phyloP scores from a whole-genome alignment of 2,797 vertebrate species.

The Poeciliopsis presidionis region DNA sequence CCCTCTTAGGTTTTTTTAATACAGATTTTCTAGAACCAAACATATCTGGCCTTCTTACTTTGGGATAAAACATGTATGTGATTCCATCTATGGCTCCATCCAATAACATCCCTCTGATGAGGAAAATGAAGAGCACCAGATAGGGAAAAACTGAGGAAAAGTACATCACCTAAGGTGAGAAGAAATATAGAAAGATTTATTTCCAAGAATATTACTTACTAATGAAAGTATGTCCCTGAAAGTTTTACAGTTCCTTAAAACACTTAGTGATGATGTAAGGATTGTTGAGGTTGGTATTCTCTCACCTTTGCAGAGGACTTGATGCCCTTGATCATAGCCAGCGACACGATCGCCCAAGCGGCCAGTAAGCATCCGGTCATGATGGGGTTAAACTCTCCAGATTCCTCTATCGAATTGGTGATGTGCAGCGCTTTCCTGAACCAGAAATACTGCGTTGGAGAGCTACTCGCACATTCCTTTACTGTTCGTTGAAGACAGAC shows the following conservation, averaged over 20 bases:
- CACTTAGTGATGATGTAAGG: background rate
- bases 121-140: constrained; percentile 85
- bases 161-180: constrained; percentile 87
- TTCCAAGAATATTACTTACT: background rate
- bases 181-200: constrained; percentile 15
- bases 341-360: constrained; percentile 84
- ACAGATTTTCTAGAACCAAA: background rate
- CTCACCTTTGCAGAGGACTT: constrained; percentile 87
- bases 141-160: constrained; percentile 94
- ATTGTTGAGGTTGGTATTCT: background rate
- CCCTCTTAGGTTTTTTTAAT: background rate
- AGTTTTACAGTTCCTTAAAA: background rate
- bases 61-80: constrained; percentile 85
- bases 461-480: constrained; percentile 79
- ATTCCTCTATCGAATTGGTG: constrained; percentile 82
- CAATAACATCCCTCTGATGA: constrained; percentile 83
- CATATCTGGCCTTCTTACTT: constrained; percentile 61
- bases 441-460: constrained; percentile 87
- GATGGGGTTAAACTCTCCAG: constrained; percentile 78
- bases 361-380: constrained; percentile 85
- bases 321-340: constrained; percentile 89
- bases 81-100: constrained; percentile 84
- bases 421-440: constrained; percentile 86
- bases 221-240: background rate
- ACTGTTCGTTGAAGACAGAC: constrained; percentile 65